Conservation (phyloP, 35 echinoderm and acorn worm species). For the Strongylocentrotus purpuratus region DNA sequence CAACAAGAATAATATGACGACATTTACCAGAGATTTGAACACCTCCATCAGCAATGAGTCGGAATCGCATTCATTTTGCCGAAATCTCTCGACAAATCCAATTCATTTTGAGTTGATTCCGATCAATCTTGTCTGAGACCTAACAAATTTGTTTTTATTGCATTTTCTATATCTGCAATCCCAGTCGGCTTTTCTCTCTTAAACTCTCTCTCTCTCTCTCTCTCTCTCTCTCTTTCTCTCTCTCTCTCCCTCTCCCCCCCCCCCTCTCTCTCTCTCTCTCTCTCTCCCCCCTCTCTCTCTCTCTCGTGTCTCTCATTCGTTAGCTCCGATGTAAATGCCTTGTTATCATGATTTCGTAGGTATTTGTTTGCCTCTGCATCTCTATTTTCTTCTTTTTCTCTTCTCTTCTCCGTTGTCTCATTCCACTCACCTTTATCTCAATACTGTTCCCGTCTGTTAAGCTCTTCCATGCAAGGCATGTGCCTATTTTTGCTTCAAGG, state of each 20-base stretch:
- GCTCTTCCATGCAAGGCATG: too few species aligned
- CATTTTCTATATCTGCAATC: background rate
- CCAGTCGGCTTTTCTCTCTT: too few species aligned
- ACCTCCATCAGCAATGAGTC: background rate
- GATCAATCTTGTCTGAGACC: background rate
- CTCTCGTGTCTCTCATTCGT: background rate
- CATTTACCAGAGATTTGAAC: background rate
- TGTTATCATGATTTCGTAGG: too few species aligned
- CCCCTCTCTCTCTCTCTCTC: too few species aligned
- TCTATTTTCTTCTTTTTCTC: background rate
- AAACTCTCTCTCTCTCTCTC: too few species aligned
- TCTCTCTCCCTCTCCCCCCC: too few species aligned
- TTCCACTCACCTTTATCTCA: background rate
- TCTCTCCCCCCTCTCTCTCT: background rate
- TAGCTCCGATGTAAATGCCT: too few species aligned
- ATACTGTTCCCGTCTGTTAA: too few species aligned
- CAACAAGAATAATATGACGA: background rate
- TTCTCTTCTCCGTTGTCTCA: background rate
- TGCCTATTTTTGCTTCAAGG: too few species aligned
- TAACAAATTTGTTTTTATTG: conserved; percentile 3
- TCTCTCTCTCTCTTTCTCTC: too few species aligned
- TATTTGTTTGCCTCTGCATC: background rate
- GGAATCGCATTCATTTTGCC: background rate
- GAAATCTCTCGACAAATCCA: background rate
- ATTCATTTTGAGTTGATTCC: background rate